Conservation (phyloP, 2,888 invertebrate species). For the Meghimatium bilineatum region DNA sequence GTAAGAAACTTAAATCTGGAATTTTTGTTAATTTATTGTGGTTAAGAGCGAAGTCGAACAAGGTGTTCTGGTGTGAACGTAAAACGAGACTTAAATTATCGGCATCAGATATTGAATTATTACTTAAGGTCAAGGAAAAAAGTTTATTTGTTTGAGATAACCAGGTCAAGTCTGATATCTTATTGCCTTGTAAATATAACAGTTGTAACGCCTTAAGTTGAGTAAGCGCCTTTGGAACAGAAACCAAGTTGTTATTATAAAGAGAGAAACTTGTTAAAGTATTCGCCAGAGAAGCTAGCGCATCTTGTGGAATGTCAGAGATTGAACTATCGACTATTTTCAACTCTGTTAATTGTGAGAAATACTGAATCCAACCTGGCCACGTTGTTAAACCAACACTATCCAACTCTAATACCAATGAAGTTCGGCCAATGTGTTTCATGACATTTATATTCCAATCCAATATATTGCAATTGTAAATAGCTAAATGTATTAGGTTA, state of each 20-base stretch:
- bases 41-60: not conserved
- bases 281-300: not conserved
- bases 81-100: not conserved
- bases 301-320: not conserved
- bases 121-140: not conserved
- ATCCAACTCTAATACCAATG: not conserved
- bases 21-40: not conserved
- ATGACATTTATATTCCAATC: constrained; percentile 18
- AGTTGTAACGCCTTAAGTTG: not conserved
- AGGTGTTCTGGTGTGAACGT: not conserved
- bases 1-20: not conserved
- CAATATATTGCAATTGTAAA: not conserved
- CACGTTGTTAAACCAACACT: not conserved
- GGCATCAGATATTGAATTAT: not conserved
- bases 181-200: not conserved
- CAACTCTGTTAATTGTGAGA: not conserved
- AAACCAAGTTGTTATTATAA: not conserved
- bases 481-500: not conserved
- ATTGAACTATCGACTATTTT: not conserved
- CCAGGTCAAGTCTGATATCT: not conserved
- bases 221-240: not conserved
- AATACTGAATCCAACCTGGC: constrained; percentile 23
- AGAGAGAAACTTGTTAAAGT: not conserved
- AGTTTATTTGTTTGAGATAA: not conserved
- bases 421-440: not conserved